Base-by-base conservation (phyloP, 1,140 invertebrate genomes). In the Pentalonia nigronervosa region DNA sequence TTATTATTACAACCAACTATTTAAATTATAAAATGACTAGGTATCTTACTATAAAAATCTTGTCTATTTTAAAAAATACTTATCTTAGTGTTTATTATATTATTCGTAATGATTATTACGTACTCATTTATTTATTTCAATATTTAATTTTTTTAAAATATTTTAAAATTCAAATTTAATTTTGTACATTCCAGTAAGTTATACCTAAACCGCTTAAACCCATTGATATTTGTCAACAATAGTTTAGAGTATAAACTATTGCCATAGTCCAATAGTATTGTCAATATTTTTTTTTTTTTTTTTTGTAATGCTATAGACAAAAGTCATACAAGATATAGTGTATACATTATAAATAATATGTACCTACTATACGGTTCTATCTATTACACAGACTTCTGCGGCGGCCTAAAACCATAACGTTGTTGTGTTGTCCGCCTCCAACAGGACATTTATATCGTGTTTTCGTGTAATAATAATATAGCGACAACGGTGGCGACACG, bases 381-480 rank as follows among this genome's bases (percentile, higher is more conserved):
- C 81, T 50, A 89, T 90, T 45, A 41, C 45, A 56, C 1, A 4
- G 25, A 90, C 50, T 60, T 60, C 53, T 56, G 50, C 25, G 50
- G 50, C 53, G 88, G 36, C 34, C 8, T 90, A 90, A 90, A 90
- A 90, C 88, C 88, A 90, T 60, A 90, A 90, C 36, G 53, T 90
- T 90, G 88, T 90, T 56, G 50, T 25, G 53, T 90, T 90, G 88
- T 90, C 88, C 88, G 53, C 88, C 88, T 60, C 50, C 88, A 34
- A 90, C 14, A 60, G 25, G 53, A 90, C 53, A 90, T 90, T 90
- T 90, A 90, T 90, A 90, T 60, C 88, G 53, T 90, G 88, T 90
- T 90, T 60, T 60, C 88, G 4, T 90, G 53, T 30, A n/a, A 60
- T 56, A 45, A 90, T 90, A 90, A 90, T 90, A 90, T 36, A 30